A percentile compares a stretch with the other conserved stretches of the same genome.
Evolutionary conservation across 2,797 vertebrate genomes (phyloP).

Genomic region (Rhinichthys osculus): DNA sequence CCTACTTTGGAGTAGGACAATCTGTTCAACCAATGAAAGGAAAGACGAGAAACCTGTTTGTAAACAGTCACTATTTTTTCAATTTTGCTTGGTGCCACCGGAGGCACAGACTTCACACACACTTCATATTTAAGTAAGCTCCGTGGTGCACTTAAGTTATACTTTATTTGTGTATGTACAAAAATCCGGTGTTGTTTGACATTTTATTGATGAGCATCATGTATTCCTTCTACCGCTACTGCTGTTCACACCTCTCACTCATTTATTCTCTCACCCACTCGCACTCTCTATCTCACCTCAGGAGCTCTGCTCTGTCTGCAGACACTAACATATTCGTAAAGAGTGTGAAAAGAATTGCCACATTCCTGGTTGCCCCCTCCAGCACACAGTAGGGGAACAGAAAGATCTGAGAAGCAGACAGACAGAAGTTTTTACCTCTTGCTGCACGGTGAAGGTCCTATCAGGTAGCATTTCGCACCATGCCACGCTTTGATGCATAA

Average conservation of each 20-base stretch:
- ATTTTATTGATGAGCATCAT: background rate
- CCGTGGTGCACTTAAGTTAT: background rate
- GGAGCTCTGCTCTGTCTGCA: slow-evolving; percentile 22
- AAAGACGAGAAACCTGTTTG: background rate
- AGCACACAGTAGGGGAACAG: slow-evolving; percentile 37
- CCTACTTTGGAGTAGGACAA: too few species aligned
- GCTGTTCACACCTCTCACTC: slow-evolving; percentile 6
- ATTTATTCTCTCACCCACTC: background rate
- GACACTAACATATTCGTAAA: slow-evolving; percentile 31
- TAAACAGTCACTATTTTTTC: background rate
- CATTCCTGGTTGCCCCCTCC: slow-evolving; percentile 42
- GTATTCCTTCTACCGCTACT: slow-evolving; percentile 1
- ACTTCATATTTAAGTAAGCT: background rate
- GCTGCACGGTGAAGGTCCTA: slow-evolving; percentile 29
- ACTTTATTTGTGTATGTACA: background rate
- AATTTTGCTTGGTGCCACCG: background rate
- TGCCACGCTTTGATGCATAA: slow-evolving; percentile 70
- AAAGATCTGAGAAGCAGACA: slow-evolving; percentile 41
- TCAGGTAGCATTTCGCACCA: slow-evolving; percentile 27
- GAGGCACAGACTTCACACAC: background rate
- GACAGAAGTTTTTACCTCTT: slow-evolving; percentile 44
- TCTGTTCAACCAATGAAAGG: background rate
- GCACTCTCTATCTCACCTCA: background rate
- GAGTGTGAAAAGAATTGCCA: slow-evolving; percentile 42
- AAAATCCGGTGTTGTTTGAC: background rate